Conservation (phyloP, 1,140 invertebrate species). For the Coenobita brevimanus region DNA sequence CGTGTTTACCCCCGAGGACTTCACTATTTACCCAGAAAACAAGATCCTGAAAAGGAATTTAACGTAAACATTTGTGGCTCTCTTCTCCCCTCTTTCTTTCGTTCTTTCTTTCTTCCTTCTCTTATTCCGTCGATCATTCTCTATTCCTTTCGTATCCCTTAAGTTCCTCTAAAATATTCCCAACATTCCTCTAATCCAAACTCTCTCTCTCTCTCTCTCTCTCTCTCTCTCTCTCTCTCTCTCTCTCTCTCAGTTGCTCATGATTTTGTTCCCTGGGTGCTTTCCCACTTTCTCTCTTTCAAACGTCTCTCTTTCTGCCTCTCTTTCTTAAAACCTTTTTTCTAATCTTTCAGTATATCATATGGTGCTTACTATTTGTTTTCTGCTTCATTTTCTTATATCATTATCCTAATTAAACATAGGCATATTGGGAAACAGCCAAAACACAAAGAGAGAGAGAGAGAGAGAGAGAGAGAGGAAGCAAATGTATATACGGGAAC, state of each 20-base stretch:
- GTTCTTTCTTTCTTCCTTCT: constrained; percentile 16
- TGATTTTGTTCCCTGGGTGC: not conserved
- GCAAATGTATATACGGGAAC: not conserved
- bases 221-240: not conserved
- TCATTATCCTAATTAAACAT: no score
- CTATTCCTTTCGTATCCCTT: constrained; percentile 4
- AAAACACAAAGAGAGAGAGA: not conserved
- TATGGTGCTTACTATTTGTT: no score
- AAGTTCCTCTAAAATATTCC: not conserved
- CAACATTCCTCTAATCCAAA: not conserved
- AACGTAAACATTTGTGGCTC: constrained; percentile 47
- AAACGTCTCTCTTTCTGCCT: not conserved
- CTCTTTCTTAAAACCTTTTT: not conserved
- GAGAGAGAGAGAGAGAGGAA: not conserved
- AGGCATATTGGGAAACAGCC: not conserved
- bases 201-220: not conserved
- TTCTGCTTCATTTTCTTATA: no score
- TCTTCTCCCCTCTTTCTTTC: not conserved
- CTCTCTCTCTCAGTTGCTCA: not conserved
- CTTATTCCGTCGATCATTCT: constrained; percentile 26
- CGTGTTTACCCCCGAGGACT: constrained; percentile 25
- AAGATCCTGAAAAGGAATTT: constrained; percentile 54
- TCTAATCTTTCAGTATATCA: not conserved
- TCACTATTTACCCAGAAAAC: constrained; percentile 49
- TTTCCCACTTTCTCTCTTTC: not conserved